Evolutionary conservation across 2,113 vertebrate species (phyloP), one percentile per base, ranked within the genome.

Genomic region (Xenotilapia leptura): DNA sequence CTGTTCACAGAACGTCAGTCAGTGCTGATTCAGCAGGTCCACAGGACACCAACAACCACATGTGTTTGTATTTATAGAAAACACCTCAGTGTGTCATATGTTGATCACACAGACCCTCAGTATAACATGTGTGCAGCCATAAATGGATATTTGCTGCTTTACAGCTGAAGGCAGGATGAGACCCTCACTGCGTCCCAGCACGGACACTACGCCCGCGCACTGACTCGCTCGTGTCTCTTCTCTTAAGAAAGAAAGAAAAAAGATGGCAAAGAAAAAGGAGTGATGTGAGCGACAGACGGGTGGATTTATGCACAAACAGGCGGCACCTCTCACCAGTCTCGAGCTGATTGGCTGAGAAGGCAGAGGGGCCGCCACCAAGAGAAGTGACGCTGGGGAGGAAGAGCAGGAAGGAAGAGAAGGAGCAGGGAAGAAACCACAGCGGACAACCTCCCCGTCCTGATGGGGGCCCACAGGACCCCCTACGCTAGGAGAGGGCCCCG

Each of bases 321-420:
- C 92, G 90, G 92, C 86, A 91, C 95, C 96, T 95, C 96, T 96
- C 95, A 97, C 96, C 96, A 95, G 94, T 96, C 95, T 96, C 93
- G 93, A 96, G 95, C 93, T 92, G 95, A 94, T 94, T 92, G 93
- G 90, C 94, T 91, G 92, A 95, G 94, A 95, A 90, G 91, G 94
- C 93, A 96, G 95, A 93, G 95, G 94, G 92, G 95, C 94, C 85
- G 92, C 93, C 88, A 94, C 95, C 92, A 95, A 91, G 42, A 94
- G 93, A 85, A 93, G 93, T 84, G 93, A 92, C 40, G 92, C 86
- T 84, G 92, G 89, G 92, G 92, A 95, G 86, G 92, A 92, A 90
- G 88, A 96, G 93, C 92, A 95, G 94, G 93, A 88, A 65, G 90
- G 92, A 94, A 88, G 92, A 93, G 88, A 90, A 91, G 89, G 83